Conservation (phyloP, 2,113 vertebrate genomes). For the Balaenoptera acutorostrata region DNA sequence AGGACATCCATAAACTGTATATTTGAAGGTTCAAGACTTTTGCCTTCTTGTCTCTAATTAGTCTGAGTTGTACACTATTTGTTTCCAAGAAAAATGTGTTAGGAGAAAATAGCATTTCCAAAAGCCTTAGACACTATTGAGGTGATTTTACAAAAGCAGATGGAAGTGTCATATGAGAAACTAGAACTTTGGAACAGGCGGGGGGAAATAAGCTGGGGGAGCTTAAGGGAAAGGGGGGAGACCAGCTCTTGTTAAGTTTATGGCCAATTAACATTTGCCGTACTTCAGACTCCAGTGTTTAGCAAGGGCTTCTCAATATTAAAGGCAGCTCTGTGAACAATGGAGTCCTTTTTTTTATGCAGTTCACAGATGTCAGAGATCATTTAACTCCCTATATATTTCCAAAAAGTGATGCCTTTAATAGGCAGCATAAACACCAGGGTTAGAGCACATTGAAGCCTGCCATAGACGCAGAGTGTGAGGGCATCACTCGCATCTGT, state of each 20-base stretch:
- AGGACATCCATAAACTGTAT: neutral
- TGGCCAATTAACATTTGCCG: slow-evolving; percentile 78
- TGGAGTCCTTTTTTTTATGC: slow-evolving; percentile 75
- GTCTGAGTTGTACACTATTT: neutral
- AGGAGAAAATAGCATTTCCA: neutral
- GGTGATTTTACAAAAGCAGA: neutral
- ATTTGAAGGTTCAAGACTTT: neutral
- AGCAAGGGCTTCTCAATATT: slow-evolving; percentile 74
- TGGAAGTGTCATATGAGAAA: neutral
- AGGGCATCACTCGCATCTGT: slow-evolving; percentile 71
- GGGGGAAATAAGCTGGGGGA: slow-evolving; percentile 53
- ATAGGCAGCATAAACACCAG: slow-evolving; percentile 79
- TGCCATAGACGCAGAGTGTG: slow-evolving; percentile 59
- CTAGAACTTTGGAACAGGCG: neutral
- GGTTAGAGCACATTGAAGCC: slow-evolving; percentile 51
- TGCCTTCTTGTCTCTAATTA: neutral
- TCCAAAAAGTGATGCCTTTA: slow-evolving; percentile 81
- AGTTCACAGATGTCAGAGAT: slow-evolving; percentile 82
- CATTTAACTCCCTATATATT: slow-evolving; percentile 80
- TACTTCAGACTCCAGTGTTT: slow-evolving; percentile 77
- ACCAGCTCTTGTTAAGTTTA: slow-evolving; percentile 78
- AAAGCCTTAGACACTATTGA: neutral
- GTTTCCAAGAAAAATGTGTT: neutral
- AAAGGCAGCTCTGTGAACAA: slow-evolving; percentile 80
- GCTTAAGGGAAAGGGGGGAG: slow-evolving; percentile 55